phyloP scores from a whole-genome alignment of 2,888 invertebrate species.

The Scaptomyza tumidula region DNA sequence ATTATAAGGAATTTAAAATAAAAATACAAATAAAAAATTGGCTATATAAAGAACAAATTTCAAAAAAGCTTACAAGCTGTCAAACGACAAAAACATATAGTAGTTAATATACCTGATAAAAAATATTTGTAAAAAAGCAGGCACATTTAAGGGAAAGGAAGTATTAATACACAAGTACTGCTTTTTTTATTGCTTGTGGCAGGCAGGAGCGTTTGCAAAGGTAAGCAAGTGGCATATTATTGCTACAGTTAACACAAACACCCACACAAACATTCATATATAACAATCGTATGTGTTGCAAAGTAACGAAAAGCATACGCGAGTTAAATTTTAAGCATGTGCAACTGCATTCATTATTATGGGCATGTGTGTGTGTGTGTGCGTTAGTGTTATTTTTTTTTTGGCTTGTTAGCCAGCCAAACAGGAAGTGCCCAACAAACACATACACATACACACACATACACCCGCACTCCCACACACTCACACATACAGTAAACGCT shows the following conservation, averaged over 20 bases:
- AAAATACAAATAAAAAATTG: background rate
- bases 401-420: slow-evolving; percentile 58
- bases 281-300: slow-evolving; percentile 17
- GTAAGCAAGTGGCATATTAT: slow-evolving; percentile 47
- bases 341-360: slow-evolving; percentile 29
- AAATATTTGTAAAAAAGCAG: background rate
- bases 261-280: slow-evolving; percentile 20
- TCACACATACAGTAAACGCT: slow-evolving; percentile 14
- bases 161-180: slow-evolving; percentile 23
- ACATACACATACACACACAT: slow-evolving; percentile 29
- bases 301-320: slow-evolving; percentile 35
- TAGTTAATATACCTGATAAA: background rate
- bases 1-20: background rate
- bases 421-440: slow-evolving; percentile 59
- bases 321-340: slow-evolving; percentile 66
- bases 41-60: background rate
- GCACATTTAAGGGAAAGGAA: slow-evolving; percentile 11
- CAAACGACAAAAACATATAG: background rate
- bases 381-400: slow-evolving; percentile 28
- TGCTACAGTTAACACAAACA: slow-evolving; percentile 62
- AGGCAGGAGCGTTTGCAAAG: background rate
- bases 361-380: slow-evolving; percentile 9
- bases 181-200: slow-evolving; percentile 21
- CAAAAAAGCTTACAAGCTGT: background rate
- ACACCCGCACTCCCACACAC: background rate